Evolutionary conservation across 2,797 vertebrate species (phyloP).

Genomic region (Sebastes hubbsi): DNA sequence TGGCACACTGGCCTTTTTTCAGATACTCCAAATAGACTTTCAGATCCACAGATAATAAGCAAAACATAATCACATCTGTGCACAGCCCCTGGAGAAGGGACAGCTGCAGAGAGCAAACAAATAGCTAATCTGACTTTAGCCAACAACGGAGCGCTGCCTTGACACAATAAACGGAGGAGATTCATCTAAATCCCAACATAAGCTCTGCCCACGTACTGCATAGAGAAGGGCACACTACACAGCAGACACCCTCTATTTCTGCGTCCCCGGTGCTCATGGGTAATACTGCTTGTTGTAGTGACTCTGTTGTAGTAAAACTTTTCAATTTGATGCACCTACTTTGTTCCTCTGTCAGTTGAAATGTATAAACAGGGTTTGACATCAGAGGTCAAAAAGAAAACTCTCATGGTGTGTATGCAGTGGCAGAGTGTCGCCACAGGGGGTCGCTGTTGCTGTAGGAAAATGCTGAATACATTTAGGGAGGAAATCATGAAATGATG

Average conservation of each 20-base stretch:
- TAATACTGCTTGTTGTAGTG: conserved; percentile 25
- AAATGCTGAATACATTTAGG: conserved; percentile 11
- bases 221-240: conserved; percentile 36
- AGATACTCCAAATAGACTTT: not conserved
- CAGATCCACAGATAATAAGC: conserved; percentile 44
- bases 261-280: conserved; percentile 24
- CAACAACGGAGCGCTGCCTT: conserved; percentile 56
- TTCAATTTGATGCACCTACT: conserved; percentile 16
- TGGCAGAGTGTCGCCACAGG: conserved; percentile 59
- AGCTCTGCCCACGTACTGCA: conserved; percentile 72
- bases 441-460: conserved; percentile 71
- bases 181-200: conserved; percentile 78
- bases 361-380: conserved; percentile 15
- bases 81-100: conserved; percentile 24
- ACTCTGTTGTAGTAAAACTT: conserved; percentile 23
- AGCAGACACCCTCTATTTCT: conserved; percentile 58
- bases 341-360: conserved; percentile 20
- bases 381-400: conserved; percentile 30
- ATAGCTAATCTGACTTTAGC: conserved; percentile 79
- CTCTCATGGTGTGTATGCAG: conserved; percentile 4
- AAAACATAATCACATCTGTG: conserved; percentile 33
- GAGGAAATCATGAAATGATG: conserved; percentile 7
- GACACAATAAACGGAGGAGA: conserved; percentile 76
- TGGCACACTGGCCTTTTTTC: conserved; percentile 5
- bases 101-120: conserved; percentile 68